A percentile compares a stretch with the other conserved stretches of the same genome.
phyloP scores from a whole-genome alignment of 2,888 invertebrate genomes.

The Ophioninae sp. region DNA sequence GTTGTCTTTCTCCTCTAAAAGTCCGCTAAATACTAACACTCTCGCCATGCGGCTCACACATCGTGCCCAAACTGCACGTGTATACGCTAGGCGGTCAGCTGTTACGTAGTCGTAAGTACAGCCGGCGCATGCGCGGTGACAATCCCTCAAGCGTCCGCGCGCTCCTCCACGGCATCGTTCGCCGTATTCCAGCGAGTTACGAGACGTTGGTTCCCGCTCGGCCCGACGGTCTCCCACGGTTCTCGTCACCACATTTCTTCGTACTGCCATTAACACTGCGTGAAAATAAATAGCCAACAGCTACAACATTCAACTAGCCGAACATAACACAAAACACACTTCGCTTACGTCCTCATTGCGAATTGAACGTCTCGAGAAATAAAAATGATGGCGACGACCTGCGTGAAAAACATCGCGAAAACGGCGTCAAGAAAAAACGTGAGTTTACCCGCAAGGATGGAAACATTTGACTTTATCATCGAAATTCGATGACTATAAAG shows the following conservation, averaged over 20 bases:
- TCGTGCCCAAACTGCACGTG: neutral
- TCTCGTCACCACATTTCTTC: neutral
- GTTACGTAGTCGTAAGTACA: slow-evolving; percentile 30
- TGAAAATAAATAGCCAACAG: neutral
- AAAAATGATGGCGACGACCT: slow-evolving; percentile 80
- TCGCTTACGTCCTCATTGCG: slow-evolving; percentile 22
- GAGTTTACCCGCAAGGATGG: slow-evolving; percentile 75
- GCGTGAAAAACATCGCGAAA: slow-evolving; percentile 79
- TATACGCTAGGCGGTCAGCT: slow-evolving; percentile 25
- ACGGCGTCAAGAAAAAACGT: slow-evolving; percentile 80
- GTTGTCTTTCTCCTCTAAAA: slow-evolving; percentile 61
- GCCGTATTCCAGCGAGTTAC: slow-evolving; percentile 33
- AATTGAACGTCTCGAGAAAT: slow-evolving; percentile 26
- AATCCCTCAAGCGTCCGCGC: neutral
- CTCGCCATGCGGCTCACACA: slow-evolving; percentile 10
- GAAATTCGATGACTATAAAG: slow-evolving; percentile 56
- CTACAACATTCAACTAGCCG: neutral
- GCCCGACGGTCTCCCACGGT: slow-evolving; percentile 1
- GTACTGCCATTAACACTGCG: slow-evolving; percentile 2
- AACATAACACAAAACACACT: neutral
- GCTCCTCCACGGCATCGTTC: slow-evolving; percentile 18
- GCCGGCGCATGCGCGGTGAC: slow-evolving; percentile 1
- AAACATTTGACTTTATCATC: slow-evolving; percentile 39
- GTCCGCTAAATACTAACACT: slow-evolving; percentile 56
- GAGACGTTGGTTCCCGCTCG: slow-evolving; percentile 27